phyloP scores from a whole-genome alignment of 1,140 invertebrate genomes.

The Drosophila yakuba region DNA sequence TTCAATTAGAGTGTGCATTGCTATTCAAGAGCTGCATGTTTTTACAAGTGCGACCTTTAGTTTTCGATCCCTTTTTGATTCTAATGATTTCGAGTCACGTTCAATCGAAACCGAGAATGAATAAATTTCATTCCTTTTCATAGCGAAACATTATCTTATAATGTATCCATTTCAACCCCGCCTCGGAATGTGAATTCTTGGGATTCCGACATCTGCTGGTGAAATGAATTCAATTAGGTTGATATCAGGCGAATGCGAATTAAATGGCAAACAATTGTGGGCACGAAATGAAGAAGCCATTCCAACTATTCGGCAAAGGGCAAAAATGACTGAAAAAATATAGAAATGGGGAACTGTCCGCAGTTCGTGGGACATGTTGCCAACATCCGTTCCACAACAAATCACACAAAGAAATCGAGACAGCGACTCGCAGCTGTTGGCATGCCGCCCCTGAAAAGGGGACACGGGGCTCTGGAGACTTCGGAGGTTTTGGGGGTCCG shows the following conservation, averaged over 20 bases:
- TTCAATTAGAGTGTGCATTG: neutral
- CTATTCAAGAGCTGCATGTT: slow-evolving; percentile 20
- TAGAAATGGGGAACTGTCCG: slow-evolving; percentile 41
- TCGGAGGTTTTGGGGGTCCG: neutral
- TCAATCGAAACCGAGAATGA: slow-evolving; percentile 32
- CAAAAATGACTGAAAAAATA: slow-evolving; percentile 3
- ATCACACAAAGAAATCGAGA: slow-evolving; percentile 50
- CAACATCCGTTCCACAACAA: slow-evolving; percentile 73
- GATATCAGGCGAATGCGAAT: slow-evolving; percentile 27
- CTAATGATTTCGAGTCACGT: slow-evolving; percentile 34
- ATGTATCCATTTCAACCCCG: slow-evolving; percentile 29
- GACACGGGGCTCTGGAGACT: neutral
- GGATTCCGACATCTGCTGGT: slow-evolving; percentile 27
- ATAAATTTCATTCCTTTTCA: slow-evolving; percentile 36
- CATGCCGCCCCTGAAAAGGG: slow-evolving; percentile 22
- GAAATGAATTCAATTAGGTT: slow-evolving; percentile 53
- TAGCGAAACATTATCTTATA: slow-evolving; percentile 21
- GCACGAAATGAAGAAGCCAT: slow-evolving; percentile 13
- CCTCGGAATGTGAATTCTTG: slow-evolving; percentile 2
- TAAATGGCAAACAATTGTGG: slow-evolving; percentile 45
- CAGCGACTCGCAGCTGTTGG: slow-evolving; percentile 55
- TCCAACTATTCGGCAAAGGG: slow-evolving; percentile 36
- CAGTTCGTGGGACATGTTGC: slow-evolving; percentile 59
- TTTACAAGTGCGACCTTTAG: slow-evolving; percentile 19
- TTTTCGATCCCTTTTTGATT: slow-evolving; percentile 9